Evolutionary conservation across 2,797 vertebrate genomes (phyloP), one percentile per base, ranked within the genome.

Genomic region (Gobionotothen gibberifrons): DNA sequence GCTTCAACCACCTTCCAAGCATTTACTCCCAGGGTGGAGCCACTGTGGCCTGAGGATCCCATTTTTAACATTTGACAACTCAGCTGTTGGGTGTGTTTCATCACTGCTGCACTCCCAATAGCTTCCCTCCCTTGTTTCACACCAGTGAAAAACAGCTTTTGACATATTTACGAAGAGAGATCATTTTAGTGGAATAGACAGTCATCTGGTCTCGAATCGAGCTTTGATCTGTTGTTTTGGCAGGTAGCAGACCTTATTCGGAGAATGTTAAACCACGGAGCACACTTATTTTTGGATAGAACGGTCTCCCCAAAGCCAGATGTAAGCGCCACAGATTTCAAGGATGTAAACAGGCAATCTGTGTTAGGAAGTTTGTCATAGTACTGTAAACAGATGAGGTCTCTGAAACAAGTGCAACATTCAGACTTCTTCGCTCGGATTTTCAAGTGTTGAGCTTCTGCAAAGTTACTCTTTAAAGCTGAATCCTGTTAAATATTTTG

Each of bases 21-120:
- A 80, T 72, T 72, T 74, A 87, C 89, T 89, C 90, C 89, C 85
- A 74, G 86, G 87, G 85, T 84, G 90, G 90, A 85, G 85, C 80
- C 70, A 69, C 81, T 87, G 88, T 47, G 86, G 88, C 83, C 86
- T 75, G 68, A 81, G 76, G 81, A 89, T 69, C 82, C 82, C 85
- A 87, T 88, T 90, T 91, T 90, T 87, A 88, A 88, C 85, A 90
- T 88, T 88, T 88, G 90, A 87, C 87, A 87, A 87, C 87, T 91
- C 87, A 65, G 87, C 88, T 90, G 83, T 87, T 84, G 81, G 86
- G 70, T 60, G 81, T 72, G 77, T 83, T 88, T 88, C 76, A 78
- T 87, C 79, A 72, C 32, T 58, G 63, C 77, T 83, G 60, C 65
- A 44, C 76, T 84, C 64, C 72, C 62, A 58, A 46, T 21, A 48